Base-by-base conservation (phyloP, 2,113 vertebrate species). In the Alethe diademata region DNA sequence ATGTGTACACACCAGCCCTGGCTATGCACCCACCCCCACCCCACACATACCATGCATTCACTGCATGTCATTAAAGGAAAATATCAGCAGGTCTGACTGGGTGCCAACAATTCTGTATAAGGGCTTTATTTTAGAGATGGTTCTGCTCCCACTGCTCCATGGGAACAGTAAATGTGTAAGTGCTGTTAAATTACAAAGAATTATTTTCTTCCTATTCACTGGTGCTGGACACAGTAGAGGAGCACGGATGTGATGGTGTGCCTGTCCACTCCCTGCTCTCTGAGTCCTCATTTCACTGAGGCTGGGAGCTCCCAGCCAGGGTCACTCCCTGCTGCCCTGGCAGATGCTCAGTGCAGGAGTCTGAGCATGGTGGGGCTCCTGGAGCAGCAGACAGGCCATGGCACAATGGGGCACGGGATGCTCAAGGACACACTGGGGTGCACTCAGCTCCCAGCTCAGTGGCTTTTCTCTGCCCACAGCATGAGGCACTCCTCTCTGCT, bases 381-480 rank as follows among this genome's bases (percentile, higher is more conserved):
- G 47, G 76, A 69, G 66, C 51, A 61, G 60, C 31, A 54, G 20
- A 35, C 9, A 19, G 50, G 14, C 15, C 69, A 2, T 0, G 50
- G 86, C 67, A 67, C 13, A 2, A 15, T 0, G 1, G 8, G 22
- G 45, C 54, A 47, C 1, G 2, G 47, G 42, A 43, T 42, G 67
- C 66, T 79, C 57, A 56, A 38, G 61, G 43, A 78, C 76, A 57
- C 26, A 0, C 45, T 35, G 69, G 11, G n/a, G 6, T 67, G 60
- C 11, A 17, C 43, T 48, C 58, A 43, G 43, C 43, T 43, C 42
- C 42, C 42, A 54, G 58, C 86, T 76, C 7, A 3, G 48, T 6
- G 4, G n/a, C 45, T 83, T 45, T 91, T 80, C 60, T 76, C 60
- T 56, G 25, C 14, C 35, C 66, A 18, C 0, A 1, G 57, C 79